phyloP scores from a whole-genome alignment of 2,888 invertebrate species.

The Chloromyia formosa region DNA sequence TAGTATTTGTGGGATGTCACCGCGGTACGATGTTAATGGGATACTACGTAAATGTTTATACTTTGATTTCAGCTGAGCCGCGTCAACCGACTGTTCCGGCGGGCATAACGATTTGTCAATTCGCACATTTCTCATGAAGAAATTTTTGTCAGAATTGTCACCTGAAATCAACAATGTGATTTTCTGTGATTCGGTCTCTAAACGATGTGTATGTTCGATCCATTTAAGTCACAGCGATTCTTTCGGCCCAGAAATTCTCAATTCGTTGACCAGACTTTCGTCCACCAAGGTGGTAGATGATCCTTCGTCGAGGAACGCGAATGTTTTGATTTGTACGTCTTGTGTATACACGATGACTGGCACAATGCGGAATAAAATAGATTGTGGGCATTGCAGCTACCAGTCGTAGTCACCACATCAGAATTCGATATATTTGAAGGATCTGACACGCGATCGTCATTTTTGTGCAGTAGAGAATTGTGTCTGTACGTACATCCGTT shows the following conservation, averaged over 20 bases:
- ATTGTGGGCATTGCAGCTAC: not conserved
- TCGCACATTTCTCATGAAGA: not conserved
- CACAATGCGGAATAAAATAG: not conserved
- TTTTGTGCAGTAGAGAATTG: too few relatives aligned
- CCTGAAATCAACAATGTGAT: not conserved
- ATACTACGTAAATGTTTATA: conserved; percentile 32
- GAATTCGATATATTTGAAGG: not conserved
- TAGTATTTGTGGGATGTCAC: too few relatives aligned
- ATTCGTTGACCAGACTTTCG: not conserved
- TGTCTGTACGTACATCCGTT: too few relatives aligned
- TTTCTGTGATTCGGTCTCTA: not conserved
- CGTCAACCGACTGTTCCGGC: not conserved
- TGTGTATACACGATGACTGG: not conserved
- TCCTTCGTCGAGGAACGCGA: too few relatives aligned
- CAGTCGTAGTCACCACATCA: not conserved
- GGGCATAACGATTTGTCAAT: not conserved
- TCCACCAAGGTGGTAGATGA: too few relatives aligned
- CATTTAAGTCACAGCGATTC: not conserved
- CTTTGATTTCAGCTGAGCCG: not conserved
- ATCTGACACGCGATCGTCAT: too few relatives aligned
- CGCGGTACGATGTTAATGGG: not conserved
- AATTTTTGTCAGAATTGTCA: not conserved
- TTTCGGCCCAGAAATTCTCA: not conserved
- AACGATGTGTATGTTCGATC: not conserved
- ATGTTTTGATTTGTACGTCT: too few relatives aligned